phyloP scores from a whole-genome alignment of 2,888 invertebrate species.

The Fragum fragum region DNA sequence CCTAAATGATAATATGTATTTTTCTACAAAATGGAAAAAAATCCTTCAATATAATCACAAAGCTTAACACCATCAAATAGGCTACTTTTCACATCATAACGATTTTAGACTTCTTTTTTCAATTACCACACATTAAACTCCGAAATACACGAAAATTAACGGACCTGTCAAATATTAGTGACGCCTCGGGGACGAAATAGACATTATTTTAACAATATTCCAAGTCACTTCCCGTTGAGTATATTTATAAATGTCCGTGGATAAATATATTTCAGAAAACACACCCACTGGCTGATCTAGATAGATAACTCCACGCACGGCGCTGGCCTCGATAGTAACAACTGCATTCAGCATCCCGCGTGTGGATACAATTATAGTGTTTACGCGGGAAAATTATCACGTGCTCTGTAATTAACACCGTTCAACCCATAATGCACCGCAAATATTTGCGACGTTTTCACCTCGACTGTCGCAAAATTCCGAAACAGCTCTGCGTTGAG shows the following conservation, averaged over 20 bases:
- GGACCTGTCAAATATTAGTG: conserved; percentile 29
- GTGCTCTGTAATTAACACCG: conserved; percentile 5
- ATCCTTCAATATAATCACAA: no score
- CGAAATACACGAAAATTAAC: conserved; percentile 38
- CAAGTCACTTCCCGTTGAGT: conserved; percentile 27
- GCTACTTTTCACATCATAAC: no score
- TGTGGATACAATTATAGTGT: not conserved
- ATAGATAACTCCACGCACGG: conserved; percentile 2
- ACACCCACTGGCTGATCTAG: not conserved
- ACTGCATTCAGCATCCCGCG: conserved; percentile 29
- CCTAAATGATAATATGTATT: no score
- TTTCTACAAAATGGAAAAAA: no score
- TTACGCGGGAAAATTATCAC: conserved; percentile 28
- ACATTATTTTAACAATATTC: conserved; percentile 21
- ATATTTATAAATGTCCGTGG: not conserved
- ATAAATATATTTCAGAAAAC: not conserved
- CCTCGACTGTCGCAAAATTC: no score
- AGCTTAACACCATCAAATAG: no score
- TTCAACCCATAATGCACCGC: conserved; percentile 17
- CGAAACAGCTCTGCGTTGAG: no score
- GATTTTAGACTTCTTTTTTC: conserved; percentile 28
- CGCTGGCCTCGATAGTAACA: not conserved
- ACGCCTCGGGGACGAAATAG: conserved; percentile 21
- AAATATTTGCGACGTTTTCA: not conserved
- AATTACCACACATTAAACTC: conserved; percentile 7